phyloP scores from a whole-genome alignment of 2,888 invertebrate species.

The Dolomedes plantarius region DNA sequence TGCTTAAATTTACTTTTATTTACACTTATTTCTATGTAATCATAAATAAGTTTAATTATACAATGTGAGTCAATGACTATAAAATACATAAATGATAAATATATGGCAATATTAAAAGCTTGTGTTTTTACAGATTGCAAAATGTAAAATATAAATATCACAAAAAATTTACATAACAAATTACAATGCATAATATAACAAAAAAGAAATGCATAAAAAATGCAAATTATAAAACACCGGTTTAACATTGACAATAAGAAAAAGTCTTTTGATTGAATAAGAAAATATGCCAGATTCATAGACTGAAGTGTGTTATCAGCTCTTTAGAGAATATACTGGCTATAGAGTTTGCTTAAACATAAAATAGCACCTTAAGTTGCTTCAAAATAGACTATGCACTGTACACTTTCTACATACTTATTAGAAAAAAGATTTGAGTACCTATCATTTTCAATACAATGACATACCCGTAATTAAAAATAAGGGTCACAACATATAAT shows the following conservation, averaged over 20 bases:
- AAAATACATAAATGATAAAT: constrained; percentile 14
- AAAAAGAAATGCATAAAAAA: constrained; percentile 4
- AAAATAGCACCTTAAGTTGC: constrained; percentile 61
- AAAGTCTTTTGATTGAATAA: background rate
- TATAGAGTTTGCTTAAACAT: background rate
- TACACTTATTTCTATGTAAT: background rate
- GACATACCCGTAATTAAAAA: constrained; percentile 60
- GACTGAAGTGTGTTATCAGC: background rate
- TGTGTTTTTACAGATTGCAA: background rate
- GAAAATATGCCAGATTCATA: constrained; percentile 1
- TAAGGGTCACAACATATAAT: constrained; percentile 31
- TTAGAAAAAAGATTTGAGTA: background rate
- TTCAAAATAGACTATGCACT: constrained; percentile 44
- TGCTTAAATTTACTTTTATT: background rate
- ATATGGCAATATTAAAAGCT: constrained; percentile 14
- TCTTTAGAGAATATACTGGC: background rate
- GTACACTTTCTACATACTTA: constrained; percentile 52
- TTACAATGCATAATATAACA: constrained; percentile 3
- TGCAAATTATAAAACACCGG: constrained; percentile 1
- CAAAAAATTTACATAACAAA: background rate
- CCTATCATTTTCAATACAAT: background rate
- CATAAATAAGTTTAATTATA: background rate
- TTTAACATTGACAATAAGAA: background rate
- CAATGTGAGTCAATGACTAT: background rate
- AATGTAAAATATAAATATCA: background rate